Evolutionary conservation across 1,140 invertebrate genomes (phyloP).

Genomic region (Drosophila sulfurigaster): DNA sequence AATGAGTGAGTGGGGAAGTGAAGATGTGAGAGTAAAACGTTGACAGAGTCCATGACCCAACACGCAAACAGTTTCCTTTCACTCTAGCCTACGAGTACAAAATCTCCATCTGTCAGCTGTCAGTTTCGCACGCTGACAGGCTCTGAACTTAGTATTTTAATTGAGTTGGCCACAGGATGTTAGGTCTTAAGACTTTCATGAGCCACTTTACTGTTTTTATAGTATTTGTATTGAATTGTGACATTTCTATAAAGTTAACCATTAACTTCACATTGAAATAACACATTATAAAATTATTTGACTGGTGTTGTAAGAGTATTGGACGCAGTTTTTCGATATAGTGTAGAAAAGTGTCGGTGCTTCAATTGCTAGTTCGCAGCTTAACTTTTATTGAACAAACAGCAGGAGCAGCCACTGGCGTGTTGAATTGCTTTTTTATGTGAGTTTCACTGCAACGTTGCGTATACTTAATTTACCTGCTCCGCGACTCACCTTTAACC

Average conservation of each 20-base stretch:
- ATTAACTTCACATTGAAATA: background rate
- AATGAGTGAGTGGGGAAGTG: constrained; percentile 28
- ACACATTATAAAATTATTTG: too few species aligned
- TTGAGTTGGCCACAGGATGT: constrained; percentile 49
- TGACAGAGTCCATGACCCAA: constrained; percentile 51
- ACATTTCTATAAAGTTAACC: too few species aligned
- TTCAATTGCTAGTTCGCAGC: constrained; percentile 1
- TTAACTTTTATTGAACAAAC: constrained; percentile 77
- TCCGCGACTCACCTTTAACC: constrained; percentile 57
- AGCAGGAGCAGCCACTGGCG: constrained; percentile 32
- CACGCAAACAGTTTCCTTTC: constrained; percentile 36
- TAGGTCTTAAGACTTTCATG: constrained; percentile 43
- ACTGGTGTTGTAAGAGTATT: too few species aligned
- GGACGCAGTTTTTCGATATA: too few species aligned
- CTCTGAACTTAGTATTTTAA: constrained; percentile 79
- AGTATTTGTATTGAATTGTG: too few species aligned
- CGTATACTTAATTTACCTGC: constrained; percentile 64
- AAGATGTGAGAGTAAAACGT: constrained; percentile 7
- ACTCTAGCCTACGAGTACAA: constrained; percentile 5
- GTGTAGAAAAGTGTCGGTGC: constrained; percentile 26
- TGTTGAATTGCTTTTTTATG: constrained; percentile 54
- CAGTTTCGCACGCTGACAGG: constrained; percentile 65
- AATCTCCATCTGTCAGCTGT: constrained; percentile 72
- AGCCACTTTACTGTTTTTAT: constrained; percentile 9
- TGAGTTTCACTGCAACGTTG: constrained; percentile 56